phyloP scores from a whole-genome alignment of 2,888 invertebrate species.

The Noctuana brunneofusca region DNA sequence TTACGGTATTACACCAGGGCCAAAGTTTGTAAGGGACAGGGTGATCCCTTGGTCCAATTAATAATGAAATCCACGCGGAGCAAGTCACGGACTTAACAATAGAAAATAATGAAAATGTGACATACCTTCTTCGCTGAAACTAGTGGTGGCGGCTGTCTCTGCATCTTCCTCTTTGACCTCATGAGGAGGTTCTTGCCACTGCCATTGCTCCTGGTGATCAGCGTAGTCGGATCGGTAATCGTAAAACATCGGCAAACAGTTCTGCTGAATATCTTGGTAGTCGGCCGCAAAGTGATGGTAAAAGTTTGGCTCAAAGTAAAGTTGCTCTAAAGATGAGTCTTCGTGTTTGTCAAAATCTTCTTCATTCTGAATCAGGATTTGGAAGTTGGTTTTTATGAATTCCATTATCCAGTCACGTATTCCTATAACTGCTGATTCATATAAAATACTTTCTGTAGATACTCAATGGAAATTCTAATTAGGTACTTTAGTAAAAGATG shows the following conservation, averaged over 20 bases:
- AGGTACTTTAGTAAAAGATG: no score
- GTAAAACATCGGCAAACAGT: slow-evolving; percentile 60
- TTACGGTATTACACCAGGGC: no score
- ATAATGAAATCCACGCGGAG: no score
- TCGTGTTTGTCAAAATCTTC: slow-evolving; percentile 41
- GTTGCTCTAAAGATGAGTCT: slow-evolving; percentile 32
- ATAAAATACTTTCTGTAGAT: no score
- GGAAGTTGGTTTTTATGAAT: slow-evolving; percentile 54
- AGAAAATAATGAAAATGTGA: not conserved
- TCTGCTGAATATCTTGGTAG: slow-evolving; percentile 42
- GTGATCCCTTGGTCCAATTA: no score
- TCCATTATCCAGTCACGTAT: slow-evolving; percentile 49
- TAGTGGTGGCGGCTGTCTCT: slow-evolving; percentile 41
- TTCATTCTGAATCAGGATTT: slow-evolving; percentile 46
- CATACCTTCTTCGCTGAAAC: slow-evolving; percentile 61
- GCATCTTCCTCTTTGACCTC: slow-evolving; percentile 55
- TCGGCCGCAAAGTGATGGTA: slow-evolving; percentile 41
- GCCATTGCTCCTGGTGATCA: slow-evolving; percentile 43
- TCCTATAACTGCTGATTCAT: not conserved
- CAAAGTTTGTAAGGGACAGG: no score
- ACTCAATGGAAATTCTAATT: no score
- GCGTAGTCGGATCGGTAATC: slow-evolving; percentile 51
- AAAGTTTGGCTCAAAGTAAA: slow-evolving; percentile 38
- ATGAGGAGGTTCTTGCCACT: slow-evolving; percentile 50
- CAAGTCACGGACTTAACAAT: no score